Evolutionary conservation across 92 coral and sea anemone genomes (phyloP), one percentile per base, ranked within the genome.

Genomic region (Muricea muricata): DNA sequence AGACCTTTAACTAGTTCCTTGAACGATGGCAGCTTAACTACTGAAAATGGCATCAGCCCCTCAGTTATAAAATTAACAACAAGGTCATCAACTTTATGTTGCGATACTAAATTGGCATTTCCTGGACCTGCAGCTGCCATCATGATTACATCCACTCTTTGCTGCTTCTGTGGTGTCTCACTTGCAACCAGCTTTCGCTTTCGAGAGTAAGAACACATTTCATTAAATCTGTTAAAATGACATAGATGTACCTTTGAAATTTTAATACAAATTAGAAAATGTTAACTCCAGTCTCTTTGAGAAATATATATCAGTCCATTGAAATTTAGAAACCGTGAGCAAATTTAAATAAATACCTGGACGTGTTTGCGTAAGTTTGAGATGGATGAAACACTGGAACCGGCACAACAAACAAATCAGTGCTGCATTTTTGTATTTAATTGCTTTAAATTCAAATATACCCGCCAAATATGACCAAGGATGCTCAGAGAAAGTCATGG

Each of bases 371-470:
- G 50, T 45, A 45, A 45, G 14, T 45, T 45, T 45, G 50, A 45
- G 14, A 45, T 3, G 1, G 50, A 45, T 45, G 50, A 5, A 3
- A 45, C 50, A 45, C 15, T 45, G 12, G 50, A 45, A 41, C 31
- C 24, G 72, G 72, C 72, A 65, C 3, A 65, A 20, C 72, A 65
- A 65, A 65, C 72, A 65, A 65, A 65, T 1, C 72, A 65, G 72
- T 26, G 28, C 31, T 17, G 72, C 37, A 13, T 65, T 65, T 65
- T 65, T 65, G 33, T 65, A 39, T 29, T 65, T 65, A 20, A 65
- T 26, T 35, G 72, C 28, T 26, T 63, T 63, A 13, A 2, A 63
- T 63, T 63, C 70, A 24, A 63, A 63, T 32, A 63, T 63, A 6
- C 12, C 72, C 14, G 72, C 33, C 72, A 65, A 65, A 65, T 65